Base-by-base conservation (phyloP, 2,113 vertebrate genomes). In the Oplegnathus fasciatus region DNA sequence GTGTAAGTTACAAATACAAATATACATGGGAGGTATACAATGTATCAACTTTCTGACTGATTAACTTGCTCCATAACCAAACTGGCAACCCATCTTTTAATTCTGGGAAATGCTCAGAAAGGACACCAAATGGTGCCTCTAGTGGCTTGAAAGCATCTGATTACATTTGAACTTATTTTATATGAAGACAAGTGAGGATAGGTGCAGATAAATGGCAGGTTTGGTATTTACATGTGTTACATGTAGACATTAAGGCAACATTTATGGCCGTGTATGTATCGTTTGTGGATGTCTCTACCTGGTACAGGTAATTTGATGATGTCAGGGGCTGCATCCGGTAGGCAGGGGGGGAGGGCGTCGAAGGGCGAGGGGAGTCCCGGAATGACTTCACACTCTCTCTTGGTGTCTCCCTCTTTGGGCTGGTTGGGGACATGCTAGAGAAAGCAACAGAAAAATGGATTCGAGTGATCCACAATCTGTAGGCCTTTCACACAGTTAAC, bases 221-320 rank as follows among this genome's bases (percentile, higher is more conserved):
- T 37, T 37, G 34, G 52, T 26, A 7, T 73, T 13, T 58, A n/a
- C 18, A 5, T 5, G 40, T 22, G 55, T 14, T 9, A 24, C 37
- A 17, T 60, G 26, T 28, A 73, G n/a, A 58, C 52, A 20, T 44
- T 30, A 7, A 48, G 42, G 37, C 20, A 14, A 46, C 26, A 32
- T 44, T 44, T 44, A 37, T 66, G 64, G 61, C 61, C 22, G n/a
- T 60, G 17, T 42, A 11, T 1, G 20, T 34, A 9, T 50, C 15
- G 54, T 68, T 18, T 30, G 32, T 9, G 7, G 15, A 22, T 42
- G 28, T 70, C 9, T 70, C 24, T 91, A 95, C 95, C 94, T 83
- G 92, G 78, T n/a, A 77, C 4, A 37, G 89, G 73, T n/a, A 85
- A 6, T 74, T 70, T 89, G 75, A 86, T 57, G 82, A 91, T 46